Evolutionary conservation across 2,113 vertebrate genomes (phyloP), one percentile per base, ranked within the genome.

Genomic region (Sisor rabdophorus): DNA sequence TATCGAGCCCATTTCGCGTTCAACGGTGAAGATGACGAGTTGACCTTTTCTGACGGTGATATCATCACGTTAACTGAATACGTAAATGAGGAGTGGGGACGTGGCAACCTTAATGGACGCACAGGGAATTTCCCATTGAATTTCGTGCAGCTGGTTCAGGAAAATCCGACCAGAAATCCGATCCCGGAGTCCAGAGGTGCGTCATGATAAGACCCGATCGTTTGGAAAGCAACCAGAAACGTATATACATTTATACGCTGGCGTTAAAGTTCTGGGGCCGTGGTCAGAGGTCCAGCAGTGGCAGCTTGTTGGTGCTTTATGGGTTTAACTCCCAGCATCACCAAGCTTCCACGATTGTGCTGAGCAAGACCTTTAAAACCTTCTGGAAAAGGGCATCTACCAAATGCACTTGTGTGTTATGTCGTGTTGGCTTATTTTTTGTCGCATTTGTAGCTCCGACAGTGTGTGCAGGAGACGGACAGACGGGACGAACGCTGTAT

Each of bases 1-100:
- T 93, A 90, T 76, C 47, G 92, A 71, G 90, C 93, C 75, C 89
- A 89, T 16, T 95, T 95, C 86, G 92, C 93, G 68, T 95, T 91
- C 32, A 91, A 92, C 1, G 93, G 93, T 58, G 92, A 94, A 79
- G 90, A 91, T 70, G 92, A 93, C 56, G 94, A 95, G 82, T 85
- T 95, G 83, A 93, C 91, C 78, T 93, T 95, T 84, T 86, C 87
- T 30, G 93, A 94, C 82, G 93, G 94, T 72, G 93, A 95, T 83
- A 86, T 87, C 32, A 92, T 95, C 84, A 48, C 82, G 77, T 88
- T 94, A 59, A 92, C 90, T 48, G 91, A 93, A 75, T 91, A 92
- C 24, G 81, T 94, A 76, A 93, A 91, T 84, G 92, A 94, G 65
- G 93, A 95, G 59, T 95, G 94, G 94, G 94, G 87, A 56, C 90